phyloP scores from a whole-genome alignment of 2,113 vertebrate genomes.

The Barbus barbus region DNA sequence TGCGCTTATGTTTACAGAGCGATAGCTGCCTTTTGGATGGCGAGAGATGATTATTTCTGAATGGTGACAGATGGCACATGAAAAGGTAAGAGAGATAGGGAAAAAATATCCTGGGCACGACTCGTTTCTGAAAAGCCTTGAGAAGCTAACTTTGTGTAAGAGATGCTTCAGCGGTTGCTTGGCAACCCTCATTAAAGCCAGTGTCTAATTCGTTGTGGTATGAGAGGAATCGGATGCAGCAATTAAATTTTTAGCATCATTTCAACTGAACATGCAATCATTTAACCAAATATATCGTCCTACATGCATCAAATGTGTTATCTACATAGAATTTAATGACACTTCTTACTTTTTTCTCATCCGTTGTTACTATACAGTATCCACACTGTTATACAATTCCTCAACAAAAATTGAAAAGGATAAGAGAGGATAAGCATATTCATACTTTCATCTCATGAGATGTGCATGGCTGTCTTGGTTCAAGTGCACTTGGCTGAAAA shows the following conservation, averaged over 20 bases:
- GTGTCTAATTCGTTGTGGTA: conserved; percentile 50
- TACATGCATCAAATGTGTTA: background rate
- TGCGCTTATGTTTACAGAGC: conserved; percentile 58
- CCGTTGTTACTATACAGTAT: background rate
- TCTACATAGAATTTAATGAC: background rate
- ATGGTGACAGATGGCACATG: conserved; percentile 71
- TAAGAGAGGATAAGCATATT: background rate
- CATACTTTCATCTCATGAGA: background rate
- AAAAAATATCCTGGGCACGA: conserved; percentile 52
- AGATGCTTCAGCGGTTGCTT: conserved; percentile 70
- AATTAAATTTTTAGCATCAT: conserved; percentile 51
- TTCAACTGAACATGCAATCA: conserved; percentile 41
- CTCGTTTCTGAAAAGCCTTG: conserved; percentile 55
- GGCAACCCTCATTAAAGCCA: conserved; percentile 71
- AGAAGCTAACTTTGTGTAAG: conserved; percentile 60
- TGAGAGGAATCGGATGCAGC: conserved; percentile 44
- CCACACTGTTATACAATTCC: background rate
- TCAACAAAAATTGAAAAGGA: background rate
- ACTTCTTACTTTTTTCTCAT: background rate
- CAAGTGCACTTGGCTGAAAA: conserved; percentile 19
- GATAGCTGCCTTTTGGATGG: conserved; percentile 59
- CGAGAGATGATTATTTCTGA: conserved; percentile 60
- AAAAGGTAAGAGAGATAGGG: conserved; percentile 58
- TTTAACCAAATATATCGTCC: background rate
- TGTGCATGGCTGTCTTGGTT: background rate